Percentiles rank a stretch among this genome's conserved stretches.
Conservation (phyloP, 2,888 invertebrate genomes). For the Campoplex capitator region DNA sequence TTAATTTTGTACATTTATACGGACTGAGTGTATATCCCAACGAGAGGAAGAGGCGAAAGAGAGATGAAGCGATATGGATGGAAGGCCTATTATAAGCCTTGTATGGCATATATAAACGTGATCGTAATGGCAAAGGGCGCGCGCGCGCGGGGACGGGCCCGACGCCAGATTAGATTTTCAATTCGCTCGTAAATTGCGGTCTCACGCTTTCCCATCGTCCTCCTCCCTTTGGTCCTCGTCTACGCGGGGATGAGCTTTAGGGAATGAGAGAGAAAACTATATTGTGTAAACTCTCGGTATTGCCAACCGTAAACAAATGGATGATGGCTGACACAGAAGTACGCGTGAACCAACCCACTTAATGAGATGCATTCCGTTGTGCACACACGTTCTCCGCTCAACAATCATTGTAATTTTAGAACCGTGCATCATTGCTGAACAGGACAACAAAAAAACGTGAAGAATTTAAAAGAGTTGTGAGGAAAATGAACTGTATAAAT, state of each 20-base stretch:
- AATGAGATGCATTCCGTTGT: slow-evolving; percentile 33
- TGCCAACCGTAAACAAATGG: slow-evolving; percentile 61
- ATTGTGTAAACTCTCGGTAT: slow-evolving; percentile 37
- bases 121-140: slow-evolving; percentile 70
- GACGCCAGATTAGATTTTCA: slow-evolving; percentile 75
- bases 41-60: background rate
- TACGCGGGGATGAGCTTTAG: slow-evolving; percentile 27
- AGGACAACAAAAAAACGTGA: background rate
- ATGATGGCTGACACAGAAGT: slow-evolving; percentile 1
- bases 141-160: slow-evolving; percentile 49
- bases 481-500: background rate
- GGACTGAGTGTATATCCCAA: background rate
- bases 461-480: background rate
- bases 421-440: background rate
- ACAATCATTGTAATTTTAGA: slow-evolving; percentile 34
- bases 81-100: slow-evolving; percentile 43
- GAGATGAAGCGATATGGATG: background rate
- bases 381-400: background rate
- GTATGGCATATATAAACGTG: slow-evolving; percentile 66
- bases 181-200: slow-evolving; percentile 76
- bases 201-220: slow-evolving; percentile 22
- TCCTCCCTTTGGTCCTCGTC: background rate
- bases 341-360: slow-evolving; percentile 16
- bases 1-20: slow-evolving; percentile 47
- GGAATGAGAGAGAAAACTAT: background rate